Evolutionary conservation across 2,888 invertebrate species (phyloP), one percentile per base, ranked within the genome.

Genomic region (Amphipyra berbera): DNA sequence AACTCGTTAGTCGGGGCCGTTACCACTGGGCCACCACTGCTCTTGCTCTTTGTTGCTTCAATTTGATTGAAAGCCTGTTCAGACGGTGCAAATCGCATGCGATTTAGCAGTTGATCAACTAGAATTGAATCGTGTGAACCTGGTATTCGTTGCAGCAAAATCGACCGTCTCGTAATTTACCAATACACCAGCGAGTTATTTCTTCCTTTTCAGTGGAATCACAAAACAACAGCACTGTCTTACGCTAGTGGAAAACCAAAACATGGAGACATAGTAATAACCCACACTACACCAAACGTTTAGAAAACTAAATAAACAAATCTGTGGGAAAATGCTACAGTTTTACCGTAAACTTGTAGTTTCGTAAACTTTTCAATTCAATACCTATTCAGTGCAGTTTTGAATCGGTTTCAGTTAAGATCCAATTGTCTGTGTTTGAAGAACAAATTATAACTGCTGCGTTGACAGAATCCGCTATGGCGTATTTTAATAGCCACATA

Each of bases 391-490:
- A 4, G 0, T 13, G 7, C 1, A 12, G 30, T 42, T 15, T 27
- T 35, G 13, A 21, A 14, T 9, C 7, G 4, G 45, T 41, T 40
- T 30, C 21, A 64, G 21, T 61, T 12, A 7, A 14, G 3, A 6
- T 10, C 30, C 1, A 27, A 35, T 12, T 21, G 41, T 41, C 9
- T 30, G 10, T 30, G 3, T 42, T n/a, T 15, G 14, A 48, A n/a
- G 35, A 13, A 12, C 0, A 41, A 30, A 13, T 12, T 33, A 14
- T 27, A 52, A 6, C 6, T 0, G 8, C 14, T 2, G 13, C 30
- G 6, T 15, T 15, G 8, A 0, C 7, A 14, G 2, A 30, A 27
- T 41, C 15, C 4, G 62, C 6, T 21, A 70, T 73, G 75, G 7
- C 5, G 40, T 12, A 10, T 5, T 46, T 46, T 33, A 48, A 4